Percentiles rank a stretch among this genome's conserved stretches.
Conservation (phyloP, 35 echinoderm and acorn worm species). For the Apostichopus japonicus region DNA sequence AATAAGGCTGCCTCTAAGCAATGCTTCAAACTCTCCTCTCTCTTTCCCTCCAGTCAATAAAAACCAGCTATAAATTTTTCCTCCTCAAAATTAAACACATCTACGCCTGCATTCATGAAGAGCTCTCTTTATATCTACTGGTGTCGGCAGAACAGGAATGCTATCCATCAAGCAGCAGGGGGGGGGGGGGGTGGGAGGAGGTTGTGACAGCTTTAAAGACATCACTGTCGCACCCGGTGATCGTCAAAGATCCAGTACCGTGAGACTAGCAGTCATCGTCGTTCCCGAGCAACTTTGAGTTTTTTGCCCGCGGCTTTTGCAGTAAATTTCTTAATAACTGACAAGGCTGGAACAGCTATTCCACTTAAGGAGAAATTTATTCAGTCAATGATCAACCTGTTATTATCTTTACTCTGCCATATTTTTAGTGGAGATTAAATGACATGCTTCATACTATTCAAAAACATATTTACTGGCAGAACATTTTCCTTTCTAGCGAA, state of each 20-base stretch:
- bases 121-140: neutral
- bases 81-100: slow-evolving; percentile 28
- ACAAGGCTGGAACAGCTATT: neutral
- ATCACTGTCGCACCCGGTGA: slow-evolving; percentile 7
- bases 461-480: neutral
- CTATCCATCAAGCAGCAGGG: neutral
- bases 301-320: neutral
- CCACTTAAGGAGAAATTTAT: slow-evolving; percentile 21
- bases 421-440: slow-evolving; percentile 2
- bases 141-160: slow-evolving; percentile 1
- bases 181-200: too few species aligned
- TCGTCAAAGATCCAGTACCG: slow-evolving; percentile 3
- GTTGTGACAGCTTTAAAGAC: slow-evolving; percentile 22
- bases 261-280: neutral
- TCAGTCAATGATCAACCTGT: slow-evolving; percentile 10
- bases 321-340: slow-evolving; percentile 6
- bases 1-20: neutral
- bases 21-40: neutral
- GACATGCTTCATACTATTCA: neutral
- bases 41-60: neutral
- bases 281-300: neutral
- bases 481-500: neutral
- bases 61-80: slow-evolving; percentile 18
- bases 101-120: slow-evolving; percentile 4
- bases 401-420: neutral